Percentiles rank a stretch among this genome's conserved stretches.
Conservation (phyloP, 2,888 invertebrate genomes). For the Troglohyphantes excavatus region DNA sequence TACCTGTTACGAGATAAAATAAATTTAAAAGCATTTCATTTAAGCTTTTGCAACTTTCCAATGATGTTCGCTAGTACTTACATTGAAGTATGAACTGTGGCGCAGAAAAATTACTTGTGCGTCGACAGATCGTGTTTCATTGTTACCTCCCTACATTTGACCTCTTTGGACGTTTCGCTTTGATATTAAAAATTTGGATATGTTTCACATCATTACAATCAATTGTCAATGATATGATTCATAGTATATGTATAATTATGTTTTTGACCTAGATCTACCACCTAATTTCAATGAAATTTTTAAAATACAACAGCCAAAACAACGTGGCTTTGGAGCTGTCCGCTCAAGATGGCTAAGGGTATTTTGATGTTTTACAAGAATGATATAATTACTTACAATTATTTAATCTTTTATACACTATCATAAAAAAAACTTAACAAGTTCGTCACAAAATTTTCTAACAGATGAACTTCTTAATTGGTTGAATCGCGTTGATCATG, state of each 20-base stretch:
- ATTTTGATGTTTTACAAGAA: conserved; percentile 64
- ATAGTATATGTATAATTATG: conserved; percentile 68
- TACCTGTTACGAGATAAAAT: too few relatives aligned
- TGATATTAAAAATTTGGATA: conserved; percentile 78
- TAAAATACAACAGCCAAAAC: conserved; percentile 60
- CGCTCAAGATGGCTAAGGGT: conserved; percentile 46
- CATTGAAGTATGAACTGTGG: conserved; percentile 55
- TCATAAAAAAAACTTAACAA: conserved; percentile 72
- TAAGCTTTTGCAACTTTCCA: neutral
- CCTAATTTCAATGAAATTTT: conserved; percentile 69
- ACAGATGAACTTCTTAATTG: conserved; percentile 43
- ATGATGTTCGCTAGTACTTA: neutral
- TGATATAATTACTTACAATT: conserved; percentile 60
- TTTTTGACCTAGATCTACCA: conserved; percentile 65
- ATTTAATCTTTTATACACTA: conserved; percentile 66
- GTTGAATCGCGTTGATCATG: neutral
- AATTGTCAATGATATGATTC: conserved; percentile 76
- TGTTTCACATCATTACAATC: conserved; percentile 78
- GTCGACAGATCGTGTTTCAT: conserved; percentile 71
- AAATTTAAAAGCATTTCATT: neutral
- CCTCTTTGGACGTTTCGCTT: conserved; percentile 72
- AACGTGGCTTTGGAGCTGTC: conserved; percentile 33
- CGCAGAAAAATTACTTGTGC: conserved; percentile 70
- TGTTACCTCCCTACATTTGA: conserved; percentile 64
- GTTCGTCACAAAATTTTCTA: conserved; percentile 47